Evolutionary conservation across 2,888 invertebrate species (phyloP).

Genomic region (Apodemia duryi): DNA sequence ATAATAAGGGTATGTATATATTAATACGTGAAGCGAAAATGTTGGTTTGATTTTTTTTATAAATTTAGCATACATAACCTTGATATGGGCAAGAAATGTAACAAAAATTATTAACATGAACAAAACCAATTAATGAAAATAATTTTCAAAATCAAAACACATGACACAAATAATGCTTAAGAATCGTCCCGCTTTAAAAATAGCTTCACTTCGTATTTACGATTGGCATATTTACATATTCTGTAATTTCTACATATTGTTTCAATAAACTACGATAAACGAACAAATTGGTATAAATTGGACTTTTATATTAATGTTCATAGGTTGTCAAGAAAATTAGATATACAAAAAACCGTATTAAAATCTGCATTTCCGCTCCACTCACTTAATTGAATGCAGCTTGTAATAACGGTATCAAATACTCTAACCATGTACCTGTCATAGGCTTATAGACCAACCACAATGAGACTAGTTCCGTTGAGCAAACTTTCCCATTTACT

Average conservation of each 20-base stretch:
- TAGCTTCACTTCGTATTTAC: not conserved
- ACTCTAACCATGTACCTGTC: constrained; percentile 26
- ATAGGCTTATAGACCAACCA: constrained; percentile 27
- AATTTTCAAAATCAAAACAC: not conserved
- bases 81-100: no score
- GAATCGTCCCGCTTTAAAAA: not conserved
- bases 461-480: constrained; percentile 19
- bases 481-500: constrained; percentile 8
- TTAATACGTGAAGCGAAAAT: no score
- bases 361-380: constrained; percentile 24
- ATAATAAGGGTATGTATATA: no score
- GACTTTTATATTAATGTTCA: not conserved
- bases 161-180: not conserved
- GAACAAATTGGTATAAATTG: not conserved
- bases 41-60: no score
- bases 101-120: not conserved
- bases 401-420: constrained; percentile 29
- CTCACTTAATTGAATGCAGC: constrained; percentile 30
- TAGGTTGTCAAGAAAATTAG: constrained; percentile 4
- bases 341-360: constrained; percentile 13
- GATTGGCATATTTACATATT: not conserved
- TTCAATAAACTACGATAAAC: not conserved
- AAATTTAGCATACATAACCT: no score
- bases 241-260: not conserved
- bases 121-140: not conserved